Evolutionary conservation across 2,888 invertebrate genomes (phyloP).

Genomic region (Dynastes grantii): DNA sequence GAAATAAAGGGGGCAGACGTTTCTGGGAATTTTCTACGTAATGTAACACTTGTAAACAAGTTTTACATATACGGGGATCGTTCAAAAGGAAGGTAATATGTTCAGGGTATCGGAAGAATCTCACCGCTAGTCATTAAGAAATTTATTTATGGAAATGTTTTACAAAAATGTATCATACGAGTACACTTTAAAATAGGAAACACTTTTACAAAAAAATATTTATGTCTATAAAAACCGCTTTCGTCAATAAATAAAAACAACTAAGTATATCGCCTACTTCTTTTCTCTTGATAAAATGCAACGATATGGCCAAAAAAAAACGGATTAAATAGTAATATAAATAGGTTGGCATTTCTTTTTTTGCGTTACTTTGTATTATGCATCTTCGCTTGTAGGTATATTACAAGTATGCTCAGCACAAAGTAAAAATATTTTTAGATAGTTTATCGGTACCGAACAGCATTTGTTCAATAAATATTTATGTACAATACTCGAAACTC

Average conservation of each 20-base stretch:
- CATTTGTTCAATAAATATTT: constrained; percentile 31
- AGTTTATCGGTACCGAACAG: constrained; percentile 11
- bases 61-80: constrained; percentile 9
- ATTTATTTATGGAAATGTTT: constrained; percentile 15
- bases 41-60: constrained; percentile 7
- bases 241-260: constrained; percentile 18
- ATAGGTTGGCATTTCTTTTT: constrained; percentile 5
- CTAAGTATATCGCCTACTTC: background rate
- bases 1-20: background rate
- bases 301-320: too few species aligned
- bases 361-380: background rate
- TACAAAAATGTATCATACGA: constrained; percentile 10
- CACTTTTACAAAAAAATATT: constrained; percentile 5
- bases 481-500: constrained; percentile 39
- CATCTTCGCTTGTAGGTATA: too few species aligned
- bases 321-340: background rate
- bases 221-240: background rate
- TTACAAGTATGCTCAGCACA: background rate
- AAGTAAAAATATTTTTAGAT: constrained; percentile 12
- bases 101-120: background rate
- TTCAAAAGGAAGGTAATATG: background rate
- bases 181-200: constrained; percentile 1
- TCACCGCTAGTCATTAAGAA: background rate
- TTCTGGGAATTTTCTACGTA: constrained; percentile 15
- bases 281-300: constrained; percentile 1